Conservation (phyloP, 2,888 invertebrate genomes). For the Notocelia uddmanniana region DNA sequence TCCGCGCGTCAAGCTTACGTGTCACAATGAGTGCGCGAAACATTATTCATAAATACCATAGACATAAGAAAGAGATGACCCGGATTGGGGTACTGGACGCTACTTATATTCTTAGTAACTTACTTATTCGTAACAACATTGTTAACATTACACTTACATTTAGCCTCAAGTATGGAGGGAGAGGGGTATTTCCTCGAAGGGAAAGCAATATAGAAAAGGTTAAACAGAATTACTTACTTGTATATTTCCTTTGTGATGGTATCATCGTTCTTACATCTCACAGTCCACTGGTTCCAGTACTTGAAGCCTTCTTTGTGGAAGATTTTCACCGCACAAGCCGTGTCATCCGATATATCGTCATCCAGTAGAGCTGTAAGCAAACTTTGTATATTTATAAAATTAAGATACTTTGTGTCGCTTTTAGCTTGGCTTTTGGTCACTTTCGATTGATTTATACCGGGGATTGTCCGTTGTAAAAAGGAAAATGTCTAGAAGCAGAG, state of each 20-base stretch:
- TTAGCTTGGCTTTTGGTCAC: neutral
- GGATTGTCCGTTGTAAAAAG: no score
- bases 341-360: constrained; percentile 78
- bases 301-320: constrained; percentile 76
- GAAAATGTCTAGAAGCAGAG: no score
- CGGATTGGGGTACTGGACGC: no score
- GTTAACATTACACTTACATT: no score
- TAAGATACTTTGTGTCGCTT: neutral
- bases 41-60: no score
- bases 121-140: no score
- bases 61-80: no score
- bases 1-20: no score
- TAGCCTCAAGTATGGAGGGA: no score
- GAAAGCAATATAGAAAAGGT: neutral
- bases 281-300: constrained; percentile 75
- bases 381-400: neutral
- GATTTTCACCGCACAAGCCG: constrained; percentile 72
- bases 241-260: constrained; percentile 75
- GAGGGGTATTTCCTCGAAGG: no score
- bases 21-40: no score
- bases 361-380: constrained; percentile 68
- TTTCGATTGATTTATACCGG: neutral
- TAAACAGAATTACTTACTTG: constrained; percentile 62
- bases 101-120: no score
- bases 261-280: constrained; percentile 75